These are phyloP conservation scores for Ceratina calcarata DNA, from an alignment of 1,140 invertebrate genomes.

Conservation along the genomic window DNA sequence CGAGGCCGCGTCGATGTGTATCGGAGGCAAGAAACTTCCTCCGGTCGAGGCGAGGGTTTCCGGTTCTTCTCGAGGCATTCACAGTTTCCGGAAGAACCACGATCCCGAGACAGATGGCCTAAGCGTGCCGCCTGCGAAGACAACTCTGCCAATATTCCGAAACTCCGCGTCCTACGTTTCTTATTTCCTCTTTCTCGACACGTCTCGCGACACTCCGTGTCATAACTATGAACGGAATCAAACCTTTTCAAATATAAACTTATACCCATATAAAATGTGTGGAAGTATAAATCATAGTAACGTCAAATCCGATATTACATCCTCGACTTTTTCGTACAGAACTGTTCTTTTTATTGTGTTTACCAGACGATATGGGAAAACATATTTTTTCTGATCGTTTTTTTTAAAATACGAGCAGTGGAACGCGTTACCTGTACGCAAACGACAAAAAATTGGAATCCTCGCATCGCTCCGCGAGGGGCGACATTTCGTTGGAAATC, in stretches of 20 bases:
- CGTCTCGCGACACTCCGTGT: background rate
- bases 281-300: too few species aligned
- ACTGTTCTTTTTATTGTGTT: too few species aligned
- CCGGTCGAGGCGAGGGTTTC: background rate
- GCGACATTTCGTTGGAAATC: background rate
- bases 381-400: background rate
- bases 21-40: constrained; percentile 28
- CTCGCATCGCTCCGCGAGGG: background rate
- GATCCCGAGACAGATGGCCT: constrained; percentile 63
- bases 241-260: too few species aligned
- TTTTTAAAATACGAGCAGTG: background rate
- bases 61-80: constrained; percentile 47
- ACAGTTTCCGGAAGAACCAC: constrained; percentile 53
- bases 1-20: constrained; percentile 27
- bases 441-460: constrained; percentile 17
- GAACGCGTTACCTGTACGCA: constrained; percentile 1
- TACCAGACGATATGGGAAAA: too few species aligned
- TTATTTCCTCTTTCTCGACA: background rate
- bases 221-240: too few species aligned
- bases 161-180: background rate
- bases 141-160: constrained; percentile 62
- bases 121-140: constrained; percentile 67
- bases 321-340: too few species aligned
- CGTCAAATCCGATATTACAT: too few species aligned
- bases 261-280: too few species aligned